These are phyloP conservation scores for Teleiodes luculella DNA, from an alignment of 2,888 invertebrate genomes.

Conservation along the genomic window DNA sequence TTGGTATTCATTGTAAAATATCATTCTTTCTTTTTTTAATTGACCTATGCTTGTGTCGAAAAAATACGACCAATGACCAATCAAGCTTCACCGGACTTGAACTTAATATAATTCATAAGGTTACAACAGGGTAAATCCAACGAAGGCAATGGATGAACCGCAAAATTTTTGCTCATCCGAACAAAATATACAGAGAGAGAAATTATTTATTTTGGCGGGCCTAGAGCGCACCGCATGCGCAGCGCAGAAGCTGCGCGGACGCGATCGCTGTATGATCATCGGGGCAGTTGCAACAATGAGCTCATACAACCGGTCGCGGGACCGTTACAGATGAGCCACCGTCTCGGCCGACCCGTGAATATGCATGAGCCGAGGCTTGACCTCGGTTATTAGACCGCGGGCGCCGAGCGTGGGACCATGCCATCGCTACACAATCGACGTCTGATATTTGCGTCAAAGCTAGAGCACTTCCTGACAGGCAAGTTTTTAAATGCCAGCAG, in stretches of 20 bases:
- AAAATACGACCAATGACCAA: too few species aligned
- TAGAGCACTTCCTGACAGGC: constrained; percentile 35
- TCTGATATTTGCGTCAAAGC: constrained; percentile 54
- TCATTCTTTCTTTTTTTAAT: too few species aligned
- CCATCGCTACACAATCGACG: constrained; percentile 49
- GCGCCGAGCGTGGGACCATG: constrained; percentile 66
- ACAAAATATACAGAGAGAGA: neutral
- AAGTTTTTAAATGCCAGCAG: constrained; percentile 20
- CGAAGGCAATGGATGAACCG: too few species aligned
- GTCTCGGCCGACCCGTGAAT: constrained; percentile 58
- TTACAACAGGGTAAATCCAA: too few species aligned
- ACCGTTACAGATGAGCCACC: constrained; percentile 75
- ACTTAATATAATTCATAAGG: too few species aligned
- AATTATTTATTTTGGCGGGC: too few species aligned
- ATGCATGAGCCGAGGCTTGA: constrained; percentile 73
- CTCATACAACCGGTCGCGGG: constrained; percentile 68
- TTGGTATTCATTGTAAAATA: too few species aligned
- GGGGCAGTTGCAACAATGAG: constrained; percentile 66
- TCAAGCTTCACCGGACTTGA: too few species aligned
- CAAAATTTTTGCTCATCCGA: too few species aligned
- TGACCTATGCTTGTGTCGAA: too few species aligned
- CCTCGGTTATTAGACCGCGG: constrained; percentile 72
- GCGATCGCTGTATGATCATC: constrained; percentile 24
- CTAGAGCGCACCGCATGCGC: constrained; percentile 24
- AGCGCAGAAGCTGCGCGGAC: constrained; percentile 13